Evolutionary conservation across 1,140 invertebrate species (phyloP), one percentile per base, ranked within the genome.

Genomic region (Vollenhovia emeryi): DNA sequence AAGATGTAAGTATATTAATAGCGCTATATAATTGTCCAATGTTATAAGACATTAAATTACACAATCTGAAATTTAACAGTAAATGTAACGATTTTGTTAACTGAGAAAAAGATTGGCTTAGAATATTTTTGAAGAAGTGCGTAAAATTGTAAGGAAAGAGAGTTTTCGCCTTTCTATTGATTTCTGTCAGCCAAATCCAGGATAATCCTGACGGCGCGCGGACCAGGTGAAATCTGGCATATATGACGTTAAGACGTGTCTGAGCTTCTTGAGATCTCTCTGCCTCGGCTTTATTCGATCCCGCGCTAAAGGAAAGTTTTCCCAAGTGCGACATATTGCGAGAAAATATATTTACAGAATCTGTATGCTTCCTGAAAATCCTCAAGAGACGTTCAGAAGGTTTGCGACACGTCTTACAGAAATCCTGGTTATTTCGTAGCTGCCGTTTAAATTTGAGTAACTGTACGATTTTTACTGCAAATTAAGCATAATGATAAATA

Each of bases 181-280:
- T 68, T 43, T 71, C 48, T n/a, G 48, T 82, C 66, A 33, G 50
- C 8, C 18, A 82, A 82, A 73, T 82, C 66, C 50, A 11, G 36
- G 64, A 82, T 82, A 71, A 82, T 82, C 50, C 36, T 27, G 66
- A 73, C 13, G 36, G 2, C 4, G 18, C 15, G 13, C 1, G 45
- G 66, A 57, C 59, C 40, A 36, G 33, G 57, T 45, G 40, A 55
- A 66, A 80, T 57, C 43, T 18, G 36, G 33, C 52, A 2, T 71
- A 48, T 79, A 71, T 71, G 21, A 78, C 36, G 33, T 66, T 68
- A 57, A 52, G 13, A 15, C n/a, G 13, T 59, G 66, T 82, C 78
- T 82, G 50, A 82, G 66, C 50, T 71, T 57, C 30, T 21, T 30
- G 36, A 18, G 24, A 82, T 82, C 24, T 43, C 27, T 48, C 21